Evolutionary conservation across 2,113 vertebrate species (phyloP), one percentile per base, ranked within the genome.

Genomic region (Bubo bubo): DNA sequence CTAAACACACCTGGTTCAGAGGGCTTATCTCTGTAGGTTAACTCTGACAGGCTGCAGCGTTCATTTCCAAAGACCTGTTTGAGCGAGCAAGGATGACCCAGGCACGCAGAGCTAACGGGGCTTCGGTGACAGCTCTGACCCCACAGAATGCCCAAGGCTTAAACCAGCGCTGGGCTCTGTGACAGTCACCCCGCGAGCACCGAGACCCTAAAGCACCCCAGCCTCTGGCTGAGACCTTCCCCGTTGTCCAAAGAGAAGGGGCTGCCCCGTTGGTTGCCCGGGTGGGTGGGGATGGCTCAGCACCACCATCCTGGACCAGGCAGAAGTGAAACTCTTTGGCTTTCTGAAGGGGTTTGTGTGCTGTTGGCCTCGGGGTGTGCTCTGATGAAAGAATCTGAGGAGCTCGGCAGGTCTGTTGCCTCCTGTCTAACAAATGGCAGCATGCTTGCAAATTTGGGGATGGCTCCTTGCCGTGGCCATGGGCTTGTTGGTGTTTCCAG

Each of bases 121-220:
- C 55, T 77, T 20, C 53, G 16, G 58, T 0, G 2, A 9, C 12
- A 26, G 58, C 37, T 63, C 15, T 0, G 20, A 14, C 35, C 32
- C 58, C 34, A 26, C 0, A 6, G 6, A 21, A 27, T 9, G 27
- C 2, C 2, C 4, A 1, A 50, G 53, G 37, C 30, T 11, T 23
- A 56, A 82, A 37, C 1, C 53, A 28, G 53, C 2, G 34, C 71
- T 30, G 73, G 47, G 2, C 8, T 37, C 70, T 30, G 52, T 39
- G 10, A 49, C 9, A 17, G 32, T 3, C 39, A 1, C 35, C 21
- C 16, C 4, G 58, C 2, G 1, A 37, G 22, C 56, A 41, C 72
- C 1, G 4, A 86, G 53, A 75, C 10, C 16, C 50, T 2, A 23
- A 24, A 52, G 70, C 55, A 30, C 23, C 1, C 11, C 9, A 23